phyloP scores from a whole-genome alignment of 92 coral and sea anemone genomes.

The Zoanthus gigantus region DNA sequence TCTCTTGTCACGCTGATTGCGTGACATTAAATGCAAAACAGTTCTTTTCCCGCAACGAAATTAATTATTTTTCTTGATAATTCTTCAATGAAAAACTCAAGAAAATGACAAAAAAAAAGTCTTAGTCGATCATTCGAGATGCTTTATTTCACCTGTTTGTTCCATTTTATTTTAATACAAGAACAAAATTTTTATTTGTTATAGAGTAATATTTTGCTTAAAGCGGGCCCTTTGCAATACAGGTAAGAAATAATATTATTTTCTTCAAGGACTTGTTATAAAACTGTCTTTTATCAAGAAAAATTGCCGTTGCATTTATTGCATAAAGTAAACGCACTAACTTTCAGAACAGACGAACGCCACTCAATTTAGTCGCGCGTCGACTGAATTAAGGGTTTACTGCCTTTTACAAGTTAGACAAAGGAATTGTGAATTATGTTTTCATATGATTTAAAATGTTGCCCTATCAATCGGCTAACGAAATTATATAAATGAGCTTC shows the following conservation, averaged over 20 bases:
- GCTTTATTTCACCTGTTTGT: constrained; percentile 1
- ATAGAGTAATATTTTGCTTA: background rate
- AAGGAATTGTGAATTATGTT: background rate
- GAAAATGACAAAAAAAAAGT: constrained; percentile 20
- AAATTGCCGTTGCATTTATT: background rate
- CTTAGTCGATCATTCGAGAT: constrained; percentile 9
- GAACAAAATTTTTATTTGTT: constrained; percentile 7
- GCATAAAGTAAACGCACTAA: background rate
- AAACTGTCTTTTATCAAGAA: background rate
- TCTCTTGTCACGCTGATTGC: background rate
- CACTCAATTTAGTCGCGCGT: background rate
- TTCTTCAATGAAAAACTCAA: constrained; percentile 12
- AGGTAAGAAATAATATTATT: constrained; percentile 15
- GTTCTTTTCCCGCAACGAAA: constrained; percentile 21
- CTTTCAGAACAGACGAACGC: background rate
- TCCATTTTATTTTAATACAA: background rate
- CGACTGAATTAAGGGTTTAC: background rate
- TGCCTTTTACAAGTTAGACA: background rate
- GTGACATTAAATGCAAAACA: constrained; percentile 35
- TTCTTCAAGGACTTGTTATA: constrained; percentile 6
- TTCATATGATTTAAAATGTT: background rate
- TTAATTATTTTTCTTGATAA: constrained; percentile 9
- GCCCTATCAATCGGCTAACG: background rate
- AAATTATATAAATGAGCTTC: background rate
- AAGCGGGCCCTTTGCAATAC: constrained; percentile 11